Conservation (phyloP, 2,797 vertebrate genomes). For the Xiphophorus birchmanni region DNA sequence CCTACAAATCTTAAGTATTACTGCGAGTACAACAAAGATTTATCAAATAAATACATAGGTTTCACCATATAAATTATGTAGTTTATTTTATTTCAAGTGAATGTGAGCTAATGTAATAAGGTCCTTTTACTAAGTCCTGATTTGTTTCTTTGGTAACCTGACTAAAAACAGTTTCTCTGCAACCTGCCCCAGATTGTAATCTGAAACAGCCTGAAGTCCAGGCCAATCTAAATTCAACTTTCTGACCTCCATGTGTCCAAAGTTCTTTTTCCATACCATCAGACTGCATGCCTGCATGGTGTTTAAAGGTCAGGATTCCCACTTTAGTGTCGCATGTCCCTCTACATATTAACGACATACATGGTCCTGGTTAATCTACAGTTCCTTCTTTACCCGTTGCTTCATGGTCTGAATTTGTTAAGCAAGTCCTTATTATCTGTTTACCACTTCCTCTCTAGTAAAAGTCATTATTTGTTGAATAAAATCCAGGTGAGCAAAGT, state of each 20-base stretch:
- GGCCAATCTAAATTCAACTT: slow-evolving; percentile 65
- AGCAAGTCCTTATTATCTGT: neutral
- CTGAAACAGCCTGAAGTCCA: slow-evolving; percentile 34
- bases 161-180: neutral
- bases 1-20: slow-evolving; percentile 45
- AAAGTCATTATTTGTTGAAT: slow-evolving; percentile 17
- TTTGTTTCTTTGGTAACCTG: slow-evolving; percentile 12
- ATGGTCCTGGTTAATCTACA: slow-evolving; percentile 40
- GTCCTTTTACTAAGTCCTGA: neutral
- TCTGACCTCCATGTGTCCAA: slow-evolving; percentile 57
- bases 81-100: slow-evolving; percentile 6
- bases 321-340: slow-evolving; percentile 68
- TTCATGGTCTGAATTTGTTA: neutral
- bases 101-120: neutral
- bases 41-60: neutral
- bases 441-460: slow-evolving; percentile 6
- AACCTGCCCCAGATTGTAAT: slow-evolving; percentile 24
- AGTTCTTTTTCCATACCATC: slow-evolving; percentile 54
- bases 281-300: slow-evolving; percentile 58
- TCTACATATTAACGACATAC: slow-evolving; percentile 71
- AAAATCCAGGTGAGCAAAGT: slow-evolving; percentile 6
- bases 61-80: neutral
- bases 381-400: slow-evolving; percentile 1
- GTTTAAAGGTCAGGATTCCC: slow-evolving; percentile 73
- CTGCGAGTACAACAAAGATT: slow-evolving; percentile 9